phyloP scores from a whole-genome alignment of 2,797 vertebrate genomes.

The Erithacus rubecula region DNA sequence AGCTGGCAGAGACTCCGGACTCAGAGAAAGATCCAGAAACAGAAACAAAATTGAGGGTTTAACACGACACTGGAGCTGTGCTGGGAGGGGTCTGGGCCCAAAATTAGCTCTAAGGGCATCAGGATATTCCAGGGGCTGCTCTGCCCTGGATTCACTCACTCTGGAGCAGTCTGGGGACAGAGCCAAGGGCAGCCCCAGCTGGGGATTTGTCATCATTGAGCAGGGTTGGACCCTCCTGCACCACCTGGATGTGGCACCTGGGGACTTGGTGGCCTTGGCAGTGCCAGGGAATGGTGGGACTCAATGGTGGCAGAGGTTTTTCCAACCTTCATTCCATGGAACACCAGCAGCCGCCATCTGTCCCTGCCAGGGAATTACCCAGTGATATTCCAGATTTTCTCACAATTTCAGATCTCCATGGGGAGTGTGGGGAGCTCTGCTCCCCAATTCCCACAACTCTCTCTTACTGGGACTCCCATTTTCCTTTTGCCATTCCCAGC shows the following conservation, averaged over 20 bases:
- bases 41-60: neutral
- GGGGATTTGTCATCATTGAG: neutral
- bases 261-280: neutral
- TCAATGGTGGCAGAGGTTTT: fast-evolving
- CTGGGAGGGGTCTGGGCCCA: neutral
- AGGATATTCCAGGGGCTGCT: neutral
- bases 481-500: neutral
- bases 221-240: neutral
- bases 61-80: neutral
- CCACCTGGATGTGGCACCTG: neutral
- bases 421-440: neutral
- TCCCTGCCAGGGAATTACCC: neutral
- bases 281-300: fast-evolving
- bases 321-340: neutral
- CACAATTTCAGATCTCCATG: fast-evolving
- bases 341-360: neutral
- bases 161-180: fast-evolving
- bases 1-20: fast-evolving
- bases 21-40: neutral
- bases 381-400: fast-evolving
- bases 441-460: neutral
- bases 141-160: fast-evolving
- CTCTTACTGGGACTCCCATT: neutral
- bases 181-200: neutral
- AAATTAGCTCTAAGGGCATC: neutral